These are phyloP conservation scores for Smutsia gigantea DNA, from an alignment of 2,797 vertebrate species.

Conservation along the genomic window DNA sequence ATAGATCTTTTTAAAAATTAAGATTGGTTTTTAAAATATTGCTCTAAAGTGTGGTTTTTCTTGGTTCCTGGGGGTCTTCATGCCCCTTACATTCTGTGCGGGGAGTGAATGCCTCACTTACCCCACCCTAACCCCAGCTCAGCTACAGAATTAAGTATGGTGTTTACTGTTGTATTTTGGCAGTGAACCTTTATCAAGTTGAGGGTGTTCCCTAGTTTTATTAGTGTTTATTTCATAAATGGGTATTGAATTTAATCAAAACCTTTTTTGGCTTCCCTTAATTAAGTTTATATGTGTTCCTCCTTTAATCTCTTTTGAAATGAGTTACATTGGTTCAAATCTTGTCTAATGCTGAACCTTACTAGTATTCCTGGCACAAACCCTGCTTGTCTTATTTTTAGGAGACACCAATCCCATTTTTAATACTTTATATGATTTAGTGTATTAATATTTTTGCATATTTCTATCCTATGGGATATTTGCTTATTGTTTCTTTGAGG, in stretches of 20 bases:
- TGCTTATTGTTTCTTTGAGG: conserved; percentile 20
- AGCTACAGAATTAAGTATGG: neutral
- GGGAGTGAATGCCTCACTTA: neutral
- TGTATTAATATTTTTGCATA: neutral
- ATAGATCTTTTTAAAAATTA: neutral
- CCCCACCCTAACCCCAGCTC: neutral
- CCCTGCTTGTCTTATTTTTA: neutral
- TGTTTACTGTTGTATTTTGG: neutral
- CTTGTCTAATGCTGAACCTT: neutral
- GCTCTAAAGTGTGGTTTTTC: neutral
- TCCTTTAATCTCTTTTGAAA: neutral
- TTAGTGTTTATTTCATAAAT: neutral
- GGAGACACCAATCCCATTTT: neutral
- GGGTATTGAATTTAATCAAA: neutral
- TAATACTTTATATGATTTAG: neutral
- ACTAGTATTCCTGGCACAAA: neutral
- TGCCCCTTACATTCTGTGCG: neutral
- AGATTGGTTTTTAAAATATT: neutral
- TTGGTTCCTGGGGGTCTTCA: neutral
- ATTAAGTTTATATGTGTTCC: neutral
- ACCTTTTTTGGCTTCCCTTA: neutral
- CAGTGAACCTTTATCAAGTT: neutral
- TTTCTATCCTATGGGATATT: neutral
- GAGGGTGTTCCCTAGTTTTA: neutral
- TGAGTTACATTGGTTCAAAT: neutral